These are phyloP conservation scores for Resseliella maxima DNA, from an alignment of 2,888 invertebrate genomes.

Conservation along the genomic window DNA sequence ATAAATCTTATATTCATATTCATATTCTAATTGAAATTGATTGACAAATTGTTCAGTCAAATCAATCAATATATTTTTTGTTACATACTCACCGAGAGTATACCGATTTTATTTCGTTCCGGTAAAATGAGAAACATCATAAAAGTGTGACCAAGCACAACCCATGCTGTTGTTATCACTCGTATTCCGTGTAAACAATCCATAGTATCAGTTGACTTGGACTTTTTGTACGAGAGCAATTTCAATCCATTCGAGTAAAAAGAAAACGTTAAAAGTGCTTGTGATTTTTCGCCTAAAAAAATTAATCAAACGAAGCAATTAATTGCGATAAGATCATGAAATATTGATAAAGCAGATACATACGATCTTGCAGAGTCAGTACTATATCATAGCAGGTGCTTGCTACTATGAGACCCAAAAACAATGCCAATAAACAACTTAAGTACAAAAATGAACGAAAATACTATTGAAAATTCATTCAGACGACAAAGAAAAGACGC, in stretches of 20 bases:
- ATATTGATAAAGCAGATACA: neutral
- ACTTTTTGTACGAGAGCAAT: slow-evolving; percentile 64
- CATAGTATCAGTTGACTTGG: slow-evolving; percentile 66
- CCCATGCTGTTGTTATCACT: slow-evolving; percentile 69
- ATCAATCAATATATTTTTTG: no score
- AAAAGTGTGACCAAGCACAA: slow-evolving; percentile 67
- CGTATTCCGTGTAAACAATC: slow-evolving; percentile 68
- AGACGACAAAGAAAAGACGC: no score
- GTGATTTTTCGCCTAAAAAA: neutral
- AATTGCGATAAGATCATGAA: neutral
- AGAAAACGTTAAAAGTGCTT: neutral
- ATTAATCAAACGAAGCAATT: neutral
- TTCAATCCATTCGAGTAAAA: slow-evolving; percentile 66
- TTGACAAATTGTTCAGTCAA: no score
- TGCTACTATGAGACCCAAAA: no score
- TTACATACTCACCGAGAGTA: no score
- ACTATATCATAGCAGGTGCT: no score
- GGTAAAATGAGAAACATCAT: slow-evolving; percentile 58
- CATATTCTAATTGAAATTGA: no score
- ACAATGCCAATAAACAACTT: neutral
- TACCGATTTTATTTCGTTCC: slow-evolving; percentile 60
- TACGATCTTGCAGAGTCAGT: neutral
- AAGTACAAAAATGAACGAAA: neutral
- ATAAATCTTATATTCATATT: no score
- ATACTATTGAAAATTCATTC: neutral